Conservation (phyloP, 35 echinoderm and acorn worm genomes). For the Chiridota heheva region DNA sequence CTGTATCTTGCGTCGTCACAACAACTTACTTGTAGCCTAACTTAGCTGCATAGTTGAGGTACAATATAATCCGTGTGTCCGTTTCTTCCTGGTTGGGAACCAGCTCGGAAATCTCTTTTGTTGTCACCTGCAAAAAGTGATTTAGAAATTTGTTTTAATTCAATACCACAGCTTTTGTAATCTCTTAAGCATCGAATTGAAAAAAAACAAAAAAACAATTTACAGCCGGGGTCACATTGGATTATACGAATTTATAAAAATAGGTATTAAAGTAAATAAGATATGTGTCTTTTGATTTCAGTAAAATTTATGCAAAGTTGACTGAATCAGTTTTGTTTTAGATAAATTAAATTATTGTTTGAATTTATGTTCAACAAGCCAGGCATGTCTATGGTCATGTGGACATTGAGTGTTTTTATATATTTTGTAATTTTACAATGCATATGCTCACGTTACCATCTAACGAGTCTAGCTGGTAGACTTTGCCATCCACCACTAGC, state of each 20-base stretch:
- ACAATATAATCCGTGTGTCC: slow-evolving; percentile 54
- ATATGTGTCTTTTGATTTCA: neutral
- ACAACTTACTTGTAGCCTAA: slow-evolving; percentile 55
- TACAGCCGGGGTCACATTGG: neutral
- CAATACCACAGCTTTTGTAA: neutral
- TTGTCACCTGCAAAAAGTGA: neutral
- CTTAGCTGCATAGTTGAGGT: slow-evolving; percentile 44
- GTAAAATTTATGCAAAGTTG: neutral
- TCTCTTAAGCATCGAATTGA: neutral
- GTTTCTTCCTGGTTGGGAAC: slow-evolving; percentile 56
- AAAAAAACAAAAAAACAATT: too few species aligned
- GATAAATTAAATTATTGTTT: neutral
- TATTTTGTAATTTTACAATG: neutral
- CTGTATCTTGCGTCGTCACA: slow-evolving; percentile 51
- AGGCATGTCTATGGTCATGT: neutral
- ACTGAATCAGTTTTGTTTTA: neutral
- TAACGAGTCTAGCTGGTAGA: neutral
- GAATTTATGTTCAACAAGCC: neutral
- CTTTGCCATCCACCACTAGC: too few species aligned
- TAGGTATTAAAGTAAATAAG: neutral
- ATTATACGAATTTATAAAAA: neutral
- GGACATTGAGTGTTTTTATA: neutral
- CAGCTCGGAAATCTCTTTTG: slow-evolving; percentile 36
- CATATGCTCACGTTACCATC: neutral
- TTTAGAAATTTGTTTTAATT: neutral